phyloP scores from a whole-genome alignment of 2,113 vertebrate species.

The Platichthys stellatus region DNA sequence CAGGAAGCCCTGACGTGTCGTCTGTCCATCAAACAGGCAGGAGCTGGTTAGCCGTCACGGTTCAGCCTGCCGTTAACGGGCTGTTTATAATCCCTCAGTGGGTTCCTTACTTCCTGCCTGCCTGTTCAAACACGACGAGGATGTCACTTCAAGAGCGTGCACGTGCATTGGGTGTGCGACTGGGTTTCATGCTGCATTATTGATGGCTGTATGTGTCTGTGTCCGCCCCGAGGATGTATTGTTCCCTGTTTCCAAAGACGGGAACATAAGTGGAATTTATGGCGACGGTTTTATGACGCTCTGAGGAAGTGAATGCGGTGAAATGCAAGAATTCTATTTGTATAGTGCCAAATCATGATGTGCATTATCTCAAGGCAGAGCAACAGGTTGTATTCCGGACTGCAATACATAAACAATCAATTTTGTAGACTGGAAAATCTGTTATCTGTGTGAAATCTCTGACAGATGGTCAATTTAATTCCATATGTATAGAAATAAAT shows the following conservation, averaged over 20 bases:
- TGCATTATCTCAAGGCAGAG: too few relatives aligned
- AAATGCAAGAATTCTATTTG: background rate
- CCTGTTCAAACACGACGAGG: conserved; percentile 2
- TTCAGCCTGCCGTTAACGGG: background rate
- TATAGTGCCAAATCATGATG: too few relatives aligned
- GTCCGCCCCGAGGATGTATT: background rate
- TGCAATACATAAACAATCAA: background rate
- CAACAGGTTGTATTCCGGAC: conserved; percentile 1
- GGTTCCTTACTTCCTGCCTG: conserved; percentile 19
- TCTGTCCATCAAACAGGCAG: conserved; percentile 23
- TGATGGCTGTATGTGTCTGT: conserved; percentile 18
- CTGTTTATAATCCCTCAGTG: conserved; percentile 10
- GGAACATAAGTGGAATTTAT: background rate
- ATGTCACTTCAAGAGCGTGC: conserved; percentile 27
- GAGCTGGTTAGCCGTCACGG: background rate
- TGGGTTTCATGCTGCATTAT: conserved; percentile 40
- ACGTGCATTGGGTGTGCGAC: background rate
- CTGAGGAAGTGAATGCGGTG: background rate
- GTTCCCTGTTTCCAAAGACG: conserved; percentile 8
- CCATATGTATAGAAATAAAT: background rate
- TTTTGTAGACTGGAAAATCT: background rate
- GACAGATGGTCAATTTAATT: background rate
- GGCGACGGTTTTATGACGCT: background rate
- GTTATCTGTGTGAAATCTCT: background rate
- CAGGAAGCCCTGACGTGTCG: conserved; percentile 22